Evolutionary conservation across 1,140 invertebrate species (phyloP).

Genomic region (Ganaspis sp.): DNA sequence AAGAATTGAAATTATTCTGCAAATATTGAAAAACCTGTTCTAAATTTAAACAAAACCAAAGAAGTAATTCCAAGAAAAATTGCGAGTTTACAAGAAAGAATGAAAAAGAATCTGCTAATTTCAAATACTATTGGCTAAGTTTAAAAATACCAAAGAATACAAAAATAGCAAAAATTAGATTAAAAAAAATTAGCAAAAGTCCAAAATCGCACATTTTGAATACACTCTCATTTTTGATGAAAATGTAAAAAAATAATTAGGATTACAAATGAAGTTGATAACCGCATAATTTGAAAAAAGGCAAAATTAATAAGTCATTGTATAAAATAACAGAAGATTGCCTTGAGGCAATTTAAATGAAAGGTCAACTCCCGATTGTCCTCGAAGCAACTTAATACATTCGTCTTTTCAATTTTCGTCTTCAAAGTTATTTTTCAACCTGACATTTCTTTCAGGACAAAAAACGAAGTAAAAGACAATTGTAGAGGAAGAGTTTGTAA

Average conservation of each 20-base stretch:
- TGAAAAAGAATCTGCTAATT: too few species aligned
- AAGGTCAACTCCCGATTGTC: slow-evolving; percentile 64
- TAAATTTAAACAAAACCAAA: too few species aligned
- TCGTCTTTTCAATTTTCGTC: slow-evolving; percentile 44
- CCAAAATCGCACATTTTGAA: too few species aligned
- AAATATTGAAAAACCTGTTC: too few species aligned
- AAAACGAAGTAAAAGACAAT: background rate
- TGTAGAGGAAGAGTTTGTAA: background rate
- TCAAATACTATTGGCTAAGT: too few species aligned
- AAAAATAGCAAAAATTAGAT: too few species aligned
- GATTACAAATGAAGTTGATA: too few species aligned
- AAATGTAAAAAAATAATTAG: too few species aligned
- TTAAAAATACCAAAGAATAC: too few species aligned
- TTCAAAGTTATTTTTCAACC: slow-evolving; percentile 42
- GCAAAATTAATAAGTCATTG: background rate
- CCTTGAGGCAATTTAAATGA: slow-evolving; percentile 3
- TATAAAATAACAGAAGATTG: background rate
- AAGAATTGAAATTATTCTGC: too few species aligned
- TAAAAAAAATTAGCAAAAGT: too few species aligned
- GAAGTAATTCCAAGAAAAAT: background rate
- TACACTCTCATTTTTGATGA: too few species aligned
- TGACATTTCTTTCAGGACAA: slow-evolving; percentile 33
- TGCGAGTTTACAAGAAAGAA: background rate
- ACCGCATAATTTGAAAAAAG: background rate
- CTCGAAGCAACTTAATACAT: slow-evolving; percentile 41